These are phyloP conservation scores for Gadus chalcogrammus DNA, from an alignment of 2,113 vertebrate genomes.

Conservation along the genomic window DNA sequence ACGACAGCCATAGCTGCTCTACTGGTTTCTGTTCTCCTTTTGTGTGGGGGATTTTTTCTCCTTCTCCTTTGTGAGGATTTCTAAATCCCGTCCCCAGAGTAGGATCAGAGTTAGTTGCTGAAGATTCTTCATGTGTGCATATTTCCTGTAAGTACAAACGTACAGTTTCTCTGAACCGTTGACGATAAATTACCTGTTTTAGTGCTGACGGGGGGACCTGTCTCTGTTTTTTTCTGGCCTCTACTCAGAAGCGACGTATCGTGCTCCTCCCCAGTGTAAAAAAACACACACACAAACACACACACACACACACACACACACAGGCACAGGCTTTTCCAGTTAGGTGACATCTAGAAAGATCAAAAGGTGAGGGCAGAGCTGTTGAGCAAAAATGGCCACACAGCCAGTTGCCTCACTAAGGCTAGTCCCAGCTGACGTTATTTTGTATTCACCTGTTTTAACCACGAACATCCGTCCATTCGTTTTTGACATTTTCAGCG, in stretches of 20 bases:
- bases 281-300: constrained; percentile 29
- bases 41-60: not conserved
- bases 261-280: constrained; percentile 48
- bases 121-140: too few relatives aligned
- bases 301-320: constrained; percentile 14
- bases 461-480: too few relatives aligned
- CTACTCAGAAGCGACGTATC: not conserved
- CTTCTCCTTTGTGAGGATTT: constrained; percentile 1
- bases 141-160: too few relatives aligned
- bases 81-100: not conserved
- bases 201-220: not conserved
- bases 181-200: not conserved
- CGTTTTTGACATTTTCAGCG: too few relatives aligned
- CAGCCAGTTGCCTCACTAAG: too few relatives aligned
- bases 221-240: constrained; percentile 1
- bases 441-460: too few relatives aligned
- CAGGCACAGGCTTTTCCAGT: constrained; percentile 62
- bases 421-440: too few relatives aligned
- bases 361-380: constrained; percentile 34
- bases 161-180: not conserved
- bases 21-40: constrained; percentile 43
- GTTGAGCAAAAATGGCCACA: too few relatives aligned
- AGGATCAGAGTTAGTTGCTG: not conserved
- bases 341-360: constrained; percentile 47
- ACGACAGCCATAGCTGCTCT: not conserved